Evolutionary conservation across 2,797 vertebrate species (phyloP).

Genomic region (Sebastiscus tertius): DNA sequence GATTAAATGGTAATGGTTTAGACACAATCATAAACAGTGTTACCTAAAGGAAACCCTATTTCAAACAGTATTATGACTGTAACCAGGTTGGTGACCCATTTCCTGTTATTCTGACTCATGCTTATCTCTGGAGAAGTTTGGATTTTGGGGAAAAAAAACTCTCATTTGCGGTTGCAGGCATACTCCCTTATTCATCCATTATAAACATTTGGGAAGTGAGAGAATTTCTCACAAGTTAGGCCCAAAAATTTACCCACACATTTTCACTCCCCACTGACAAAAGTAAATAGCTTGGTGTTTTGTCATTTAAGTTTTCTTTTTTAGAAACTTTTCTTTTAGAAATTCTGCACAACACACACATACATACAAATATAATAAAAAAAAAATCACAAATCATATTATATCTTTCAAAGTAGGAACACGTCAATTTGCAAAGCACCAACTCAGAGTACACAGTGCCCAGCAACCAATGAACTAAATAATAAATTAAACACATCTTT

Average conservation of each 20-base stretch:
- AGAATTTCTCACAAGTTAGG: background rate
- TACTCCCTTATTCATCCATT: background rate
- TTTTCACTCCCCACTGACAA: background rate
- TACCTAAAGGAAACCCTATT: background rate
- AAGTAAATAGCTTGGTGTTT: background rate
- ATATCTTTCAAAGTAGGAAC: background rate
- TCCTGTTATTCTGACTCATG: too few relatives aligned
- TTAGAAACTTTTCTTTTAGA: conserved; percentile 10
- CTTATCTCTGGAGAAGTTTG: background rate
- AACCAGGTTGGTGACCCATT: background rate
- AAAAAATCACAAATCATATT: background rate
- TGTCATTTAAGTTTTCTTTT: background rate
- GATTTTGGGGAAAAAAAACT: background rate
- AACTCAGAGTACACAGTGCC: background rate
- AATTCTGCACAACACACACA: background rate
- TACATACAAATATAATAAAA: background rate
- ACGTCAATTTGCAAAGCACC: background rate
- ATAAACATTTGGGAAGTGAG: background rate
- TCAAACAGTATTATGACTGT: background rate
- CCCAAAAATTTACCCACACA: background rate
- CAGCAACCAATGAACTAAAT: conserved; percentile 21
- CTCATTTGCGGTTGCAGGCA: background rate
- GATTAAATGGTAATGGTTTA: background rate
- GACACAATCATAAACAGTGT: too few relatives aligned
- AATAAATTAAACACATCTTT: background rate